Evolutionary conservation across 2,888 invertebrate species (phyloP).

Genomic region (Caenorhabditis macrosperma): DNA sequence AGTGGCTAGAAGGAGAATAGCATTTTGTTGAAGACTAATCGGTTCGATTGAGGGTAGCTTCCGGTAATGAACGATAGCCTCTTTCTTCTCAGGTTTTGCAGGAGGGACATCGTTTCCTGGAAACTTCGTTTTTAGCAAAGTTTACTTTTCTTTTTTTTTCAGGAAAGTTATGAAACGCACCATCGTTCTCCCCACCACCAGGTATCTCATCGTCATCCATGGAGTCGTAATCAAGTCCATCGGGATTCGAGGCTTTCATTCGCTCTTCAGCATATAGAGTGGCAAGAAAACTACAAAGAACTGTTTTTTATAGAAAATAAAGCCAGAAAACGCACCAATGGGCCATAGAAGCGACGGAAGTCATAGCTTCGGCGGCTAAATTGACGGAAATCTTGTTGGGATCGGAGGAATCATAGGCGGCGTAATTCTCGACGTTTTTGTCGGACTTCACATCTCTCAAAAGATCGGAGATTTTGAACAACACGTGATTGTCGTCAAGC

Average conservation of each 20-base stretch:
- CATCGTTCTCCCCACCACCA: not conserved
- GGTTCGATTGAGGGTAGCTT: constrained; percentile 5
- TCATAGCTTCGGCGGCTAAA: constrained; percentile 96
- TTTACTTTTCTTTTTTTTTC: too few species aligned
- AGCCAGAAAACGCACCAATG: constrained; percentile 24
- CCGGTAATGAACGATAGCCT: not conserved
- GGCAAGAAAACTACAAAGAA: constrained; percentile 32
- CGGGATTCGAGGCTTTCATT: constrained; percentile 26
- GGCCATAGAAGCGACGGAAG: constrained; percentile 87
- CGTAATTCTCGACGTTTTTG: constrained; percentile 4
- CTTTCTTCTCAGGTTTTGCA: not conserved
- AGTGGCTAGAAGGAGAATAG: constrained; percentile 34
- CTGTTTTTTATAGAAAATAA: not conserved
- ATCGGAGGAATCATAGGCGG: constrained; percentile 15
- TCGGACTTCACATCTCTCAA: not conserved
- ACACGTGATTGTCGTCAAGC: constrained; percentile 26
- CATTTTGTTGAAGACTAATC: constrained; percentile 36
- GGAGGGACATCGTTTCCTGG: not conserved
- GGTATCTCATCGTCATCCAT: not conserved
- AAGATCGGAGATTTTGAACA: constrained; percentile 26
- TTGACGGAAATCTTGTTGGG: constrained; percentile 82
- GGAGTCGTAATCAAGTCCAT: not conserved
- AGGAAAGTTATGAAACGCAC: not conserved
- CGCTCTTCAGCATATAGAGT: constrained; percentile 18
- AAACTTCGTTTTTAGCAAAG: too few species aligned